Percentiles rank a stretch among this genome's conserved stretches.
Conservation (phyloP, 2,888 invertebrate genomes). For the Oscheius sp. region DNA sequence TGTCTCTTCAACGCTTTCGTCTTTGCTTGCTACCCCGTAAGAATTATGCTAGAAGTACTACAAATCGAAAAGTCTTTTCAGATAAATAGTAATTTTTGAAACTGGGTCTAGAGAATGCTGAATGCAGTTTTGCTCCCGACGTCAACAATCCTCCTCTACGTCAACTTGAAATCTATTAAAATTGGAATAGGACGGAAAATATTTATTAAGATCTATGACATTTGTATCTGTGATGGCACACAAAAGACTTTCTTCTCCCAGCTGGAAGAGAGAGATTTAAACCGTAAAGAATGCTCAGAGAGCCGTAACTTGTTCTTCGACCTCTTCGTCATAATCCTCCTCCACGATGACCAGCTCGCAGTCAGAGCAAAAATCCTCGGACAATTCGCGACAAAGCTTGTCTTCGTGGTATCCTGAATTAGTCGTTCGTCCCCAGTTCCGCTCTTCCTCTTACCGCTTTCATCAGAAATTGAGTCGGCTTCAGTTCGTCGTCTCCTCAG, state of each 20-base stretch:
- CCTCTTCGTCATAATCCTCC: constrained; percentile 56
- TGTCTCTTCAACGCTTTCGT: too few relatives aligned
- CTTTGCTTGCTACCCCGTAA: too few relatives aligned
- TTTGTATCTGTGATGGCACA: constrained; percentile 28
- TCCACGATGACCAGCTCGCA: constrained; percentile 56
- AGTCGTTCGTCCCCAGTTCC: background rate
- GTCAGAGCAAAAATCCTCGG: constrained; percentile 56
- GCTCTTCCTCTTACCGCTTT: constrained; percentile 37
- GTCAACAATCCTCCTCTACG: too few relatives aligned
- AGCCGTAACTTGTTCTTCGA: constrained; percentile 34
- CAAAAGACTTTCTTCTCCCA: constrained; percentile 8
- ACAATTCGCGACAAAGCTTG: constrained; percentile 45
- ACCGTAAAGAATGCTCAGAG: constrained; percentile 22
- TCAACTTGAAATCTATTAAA: too few relatives aligned
- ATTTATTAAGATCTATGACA: constrained; percentile 24
- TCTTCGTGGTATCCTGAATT: constrained; percentile 53
- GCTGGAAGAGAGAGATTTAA: background rate
- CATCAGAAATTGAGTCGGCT: constrained; percentile 49
- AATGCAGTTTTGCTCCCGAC: too few relatives aligned
- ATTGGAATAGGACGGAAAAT: background rate
- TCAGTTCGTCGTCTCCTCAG: constrained; percentile 33
- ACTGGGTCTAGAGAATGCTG: too few relatives aligned
- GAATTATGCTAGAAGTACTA: too few relatives aligned
- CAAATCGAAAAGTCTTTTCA: too few relatives aligned
- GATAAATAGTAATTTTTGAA: too few relatives aligned